Percentiles rank a stretch among this genome's conserved stretches.
phyloP scores from a whole-genome alignment of 2,797 vertebrate species.

The Rhabdophis nuchalis region DNA sequence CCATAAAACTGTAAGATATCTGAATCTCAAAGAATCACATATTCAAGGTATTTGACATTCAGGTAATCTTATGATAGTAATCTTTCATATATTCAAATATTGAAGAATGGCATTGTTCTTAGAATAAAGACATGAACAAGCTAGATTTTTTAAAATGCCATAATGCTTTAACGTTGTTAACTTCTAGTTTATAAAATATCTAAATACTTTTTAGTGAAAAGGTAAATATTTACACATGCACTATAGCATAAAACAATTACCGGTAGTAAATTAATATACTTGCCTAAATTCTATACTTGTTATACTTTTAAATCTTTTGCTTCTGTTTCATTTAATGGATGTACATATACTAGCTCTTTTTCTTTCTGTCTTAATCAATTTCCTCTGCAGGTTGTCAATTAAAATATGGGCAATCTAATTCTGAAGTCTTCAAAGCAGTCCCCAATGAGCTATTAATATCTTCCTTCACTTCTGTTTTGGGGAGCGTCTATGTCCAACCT shows the following conservation, averaged over 20 bases:
- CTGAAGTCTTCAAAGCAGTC: not conserved
- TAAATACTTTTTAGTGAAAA: not conserved
- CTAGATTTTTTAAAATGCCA: not conserved
- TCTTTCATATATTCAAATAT: not conserved
- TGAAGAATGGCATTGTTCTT: not conserved
- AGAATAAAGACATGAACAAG: not conserved
- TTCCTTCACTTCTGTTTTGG: not conserved
- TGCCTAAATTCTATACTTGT: not conserved
- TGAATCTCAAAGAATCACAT: not conserved
- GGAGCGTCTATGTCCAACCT: not conserved
- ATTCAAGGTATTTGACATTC: not conserved
- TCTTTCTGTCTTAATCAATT: not conserved
- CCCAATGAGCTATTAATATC: not conserved
- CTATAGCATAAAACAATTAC: not conserved
- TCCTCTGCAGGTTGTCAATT: not conserved
- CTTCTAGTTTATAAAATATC: not conserved
- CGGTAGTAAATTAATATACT: not conserved
- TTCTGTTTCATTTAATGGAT: not conserved
- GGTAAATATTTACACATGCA: not conserved
- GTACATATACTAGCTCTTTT: not conserved
- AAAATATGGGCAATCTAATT: not conserved
- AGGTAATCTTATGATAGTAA: not conserved
- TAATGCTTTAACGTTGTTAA: not conserved
- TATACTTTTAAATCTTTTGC: not conserved
- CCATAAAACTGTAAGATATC: not conserved